These are phyloP conservation scores for Oscheius sp. DNA, from an alignment of 1,140 invertebrate species.

Conservation along the genomic window DNA sequence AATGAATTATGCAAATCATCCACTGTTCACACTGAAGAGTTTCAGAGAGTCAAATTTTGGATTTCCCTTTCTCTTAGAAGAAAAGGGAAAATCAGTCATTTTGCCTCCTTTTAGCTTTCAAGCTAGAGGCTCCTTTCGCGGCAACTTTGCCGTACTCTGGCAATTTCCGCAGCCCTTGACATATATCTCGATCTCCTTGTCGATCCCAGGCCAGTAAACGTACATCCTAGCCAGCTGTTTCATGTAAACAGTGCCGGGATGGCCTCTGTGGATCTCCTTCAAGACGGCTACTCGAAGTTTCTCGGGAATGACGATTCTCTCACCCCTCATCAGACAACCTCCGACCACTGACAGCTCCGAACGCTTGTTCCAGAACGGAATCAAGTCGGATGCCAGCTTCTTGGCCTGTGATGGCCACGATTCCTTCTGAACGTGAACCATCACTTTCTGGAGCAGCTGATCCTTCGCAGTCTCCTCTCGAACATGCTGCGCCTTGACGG, in stretches of 20 bases:
- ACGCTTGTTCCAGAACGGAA: not conserved
- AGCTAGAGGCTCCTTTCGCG: too few relatives aligned
- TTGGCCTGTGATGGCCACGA: not conserved
- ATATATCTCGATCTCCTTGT: conserved; percentile 60
- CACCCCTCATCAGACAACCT: conserved; percentile 52
- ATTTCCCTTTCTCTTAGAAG: too few relatives aligned
- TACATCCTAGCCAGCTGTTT: conserved; percentile 61
- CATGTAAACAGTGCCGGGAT: conserved; percentile 63
- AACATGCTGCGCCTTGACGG: not conserved
- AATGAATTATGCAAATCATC: too few relatives aligned
- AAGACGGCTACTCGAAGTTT: conserved; percentile 48
- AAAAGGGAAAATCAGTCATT: too few relatives aligned
- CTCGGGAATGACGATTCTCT: conserved; percentile 55
- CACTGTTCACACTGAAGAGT: too few relatives aligned
- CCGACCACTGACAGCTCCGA: conserved; percentile 12
- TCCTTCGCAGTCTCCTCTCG: not conserved
- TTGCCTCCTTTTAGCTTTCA: too few relatives aligned
- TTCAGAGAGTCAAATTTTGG: too few relatives aligned
- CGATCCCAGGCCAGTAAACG: conserved; percentile 64
- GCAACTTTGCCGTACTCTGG: too few relatives aligned
- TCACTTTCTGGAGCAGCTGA: not conserved
- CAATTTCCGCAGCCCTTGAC: not conserved
- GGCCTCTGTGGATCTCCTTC: conserved; percentile 60
- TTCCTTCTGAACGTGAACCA: not conserved
- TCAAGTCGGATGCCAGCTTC: not conserved